Evolutionary conservation across 2,888 invertebrate genomes (phyloP), one percentile per base, ranked within the genome.

Genomic region (Poecilus cupreus): DNA sequence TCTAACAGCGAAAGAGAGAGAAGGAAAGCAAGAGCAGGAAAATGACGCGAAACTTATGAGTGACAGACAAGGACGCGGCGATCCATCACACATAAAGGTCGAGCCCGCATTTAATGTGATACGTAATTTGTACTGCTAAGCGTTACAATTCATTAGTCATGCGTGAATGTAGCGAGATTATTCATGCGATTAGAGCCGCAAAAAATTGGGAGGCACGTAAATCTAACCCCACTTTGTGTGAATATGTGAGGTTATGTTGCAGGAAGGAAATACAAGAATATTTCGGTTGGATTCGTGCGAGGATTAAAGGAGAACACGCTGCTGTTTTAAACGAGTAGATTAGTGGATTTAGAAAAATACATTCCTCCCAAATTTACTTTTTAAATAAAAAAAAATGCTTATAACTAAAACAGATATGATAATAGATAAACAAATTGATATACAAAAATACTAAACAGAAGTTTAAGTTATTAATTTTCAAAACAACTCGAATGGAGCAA

Each of bases 91-190:
- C 24, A 46, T 22, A 68, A 78, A 43, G 78, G 78, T 64, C 68
- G 68, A 26, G 46, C 43, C 49, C 51, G 78, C 24, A 78, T 64
- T 68, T 78, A 68, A 68, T 68, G 68, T 46, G 54, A 78, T 78
- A 68, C 32, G 68, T 68, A 78, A 78, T 78, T 78, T 68, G 78
- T 78, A 78, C 43, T 78, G 49, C 49, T 32, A 68, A 64, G 51
- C 64, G 78, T 64, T 78, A 78, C 68, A 68, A 64, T 78, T 78
- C 68, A 78, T 78, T 68, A 78, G 78, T 78, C 78, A 78, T 68
- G 49, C 78, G 78, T 68, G 60, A 68, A 68, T 72, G 46, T 46
- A 24, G 22, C 43, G 10, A 72, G 46, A 72, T 72, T 72, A 72
- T 43, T 72, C 46, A 72, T 46, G 46, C 46, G 46, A 46, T 46